Base-by-base conservation (phyloP, 1,140 invertebrate species). In the Sinonovacula constricta region DNA sequence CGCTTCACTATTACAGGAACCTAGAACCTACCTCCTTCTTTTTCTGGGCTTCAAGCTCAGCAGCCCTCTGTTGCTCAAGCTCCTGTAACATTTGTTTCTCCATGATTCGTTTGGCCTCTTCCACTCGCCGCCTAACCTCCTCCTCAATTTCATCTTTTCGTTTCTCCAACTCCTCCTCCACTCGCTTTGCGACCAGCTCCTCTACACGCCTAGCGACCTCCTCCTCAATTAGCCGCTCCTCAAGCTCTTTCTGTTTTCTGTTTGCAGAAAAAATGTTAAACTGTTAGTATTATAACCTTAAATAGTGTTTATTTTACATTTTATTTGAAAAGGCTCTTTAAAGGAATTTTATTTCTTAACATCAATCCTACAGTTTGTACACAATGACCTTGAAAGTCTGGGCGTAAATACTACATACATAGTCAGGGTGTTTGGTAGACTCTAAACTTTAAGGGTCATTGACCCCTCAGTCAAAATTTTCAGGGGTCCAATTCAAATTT, bases 41-140 rank as follows among this genome's bases (percentile, higher is more conserved):
- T 89, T 95, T 94, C 92, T 98, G 97, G 94, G 97, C 96, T 92
- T 96, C 95, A 81, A 96, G 93, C 90, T 97, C 96, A 88, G 95
- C 94, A 87, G 96, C 95, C 85, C 96, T 93, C 89, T 97, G 93
- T 88, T 94, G 94, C 91, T 98, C 97, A 91, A 98, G 93, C 91
- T 99, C 97, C 91, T 96, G 95, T 94, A 98, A 95, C 96, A 98
- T 97, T 91, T 98, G 95, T 83, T 95, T 95, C 90, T 98, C 97
- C 97, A 98, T 98, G 85, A 96, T 95, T 84, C 93, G 93, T 92
- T 98, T 98, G 31, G 96, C 97, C 92, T 97, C 96, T 92, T 98
- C 97, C 4, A 99, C 97, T 78, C 97, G 93, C 83, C 96, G 94
- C 79, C 95, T 93, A 28, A 98, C 97, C 92, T 98, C 97, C 39